Evolutionary conservation across 2,113 vertebrate genomes (phyloP).

Genomic region (Lagopus leucura): DNA sequence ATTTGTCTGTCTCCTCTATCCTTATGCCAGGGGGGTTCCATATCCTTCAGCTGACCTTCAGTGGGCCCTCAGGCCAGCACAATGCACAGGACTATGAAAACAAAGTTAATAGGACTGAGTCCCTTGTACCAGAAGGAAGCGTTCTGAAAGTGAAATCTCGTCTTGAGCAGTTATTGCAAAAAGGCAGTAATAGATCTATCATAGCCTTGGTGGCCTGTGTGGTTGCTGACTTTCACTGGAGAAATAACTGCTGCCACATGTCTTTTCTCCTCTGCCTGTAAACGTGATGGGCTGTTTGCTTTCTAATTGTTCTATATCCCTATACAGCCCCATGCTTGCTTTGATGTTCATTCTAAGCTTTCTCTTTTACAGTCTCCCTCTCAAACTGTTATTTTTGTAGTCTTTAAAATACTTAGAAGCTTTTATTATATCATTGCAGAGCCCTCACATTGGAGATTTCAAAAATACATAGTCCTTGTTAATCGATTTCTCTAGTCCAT

Average conservation of each 20-base stretch:
- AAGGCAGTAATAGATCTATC: neutral
- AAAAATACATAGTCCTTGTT: neutral
- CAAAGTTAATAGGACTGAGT: neutral
- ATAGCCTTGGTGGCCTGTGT: neutral
- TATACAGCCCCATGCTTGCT: neutral
- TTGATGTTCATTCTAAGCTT: neutral
- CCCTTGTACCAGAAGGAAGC: neutral
- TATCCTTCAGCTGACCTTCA: neutral
- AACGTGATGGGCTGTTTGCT: neutral
- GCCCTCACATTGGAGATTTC: neutral
- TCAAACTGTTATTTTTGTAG: constrained; percentile 1
- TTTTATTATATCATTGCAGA: neutral
- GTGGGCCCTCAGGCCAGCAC: neutral
- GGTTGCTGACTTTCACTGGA: neutral
- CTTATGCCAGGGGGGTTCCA: neutral
- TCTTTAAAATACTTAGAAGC: neutral
- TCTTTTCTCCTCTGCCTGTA: constrained; percentile 7
- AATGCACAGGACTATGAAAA: neutral
- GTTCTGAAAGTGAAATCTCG: neutral
- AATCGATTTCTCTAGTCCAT: neutral
- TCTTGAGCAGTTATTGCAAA: neutral
- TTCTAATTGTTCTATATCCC: neutral
- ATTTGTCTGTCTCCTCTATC: neutral
- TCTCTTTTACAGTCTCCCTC: neutral
- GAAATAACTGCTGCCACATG: neutral